Conservation (phyloP, 2,113 vertebrate genomes). For the Lophura nycthemera region DNA sequence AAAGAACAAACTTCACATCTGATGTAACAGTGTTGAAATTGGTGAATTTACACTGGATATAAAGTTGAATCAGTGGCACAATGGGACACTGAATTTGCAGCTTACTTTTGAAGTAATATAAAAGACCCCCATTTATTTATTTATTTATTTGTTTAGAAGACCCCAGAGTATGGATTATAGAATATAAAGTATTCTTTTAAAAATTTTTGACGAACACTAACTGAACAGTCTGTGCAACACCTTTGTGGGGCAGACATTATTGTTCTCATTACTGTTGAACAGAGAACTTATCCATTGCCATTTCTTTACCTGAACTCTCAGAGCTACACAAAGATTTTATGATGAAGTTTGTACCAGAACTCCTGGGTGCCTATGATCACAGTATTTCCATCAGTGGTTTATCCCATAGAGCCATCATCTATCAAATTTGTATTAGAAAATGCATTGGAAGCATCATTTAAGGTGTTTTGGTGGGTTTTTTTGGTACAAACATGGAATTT, state of each 20-base stretch:
- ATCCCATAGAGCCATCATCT: background rate
- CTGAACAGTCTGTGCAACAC: background rate
- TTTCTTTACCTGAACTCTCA: background rate
- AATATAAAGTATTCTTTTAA: background rate
- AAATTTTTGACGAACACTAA: background rate
- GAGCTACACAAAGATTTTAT: background rate
- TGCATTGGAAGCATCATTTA: background rate
- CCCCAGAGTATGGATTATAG: background rate
- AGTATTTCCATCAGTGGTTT: background rate
- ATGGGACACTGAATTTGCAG: background rate
- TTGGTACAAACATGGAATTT: background rate
- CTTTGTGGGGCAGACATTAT: background rate
- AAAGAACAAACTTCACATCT: background rate
- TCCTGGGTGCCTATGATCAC: background rate
- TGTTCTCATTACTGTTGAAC: background rate
- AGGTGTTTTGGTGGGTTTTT: background rate
- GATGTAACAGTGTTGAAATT: background rate
- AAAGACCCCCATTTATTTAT: background rate
- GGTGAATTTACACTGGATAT: background rate
- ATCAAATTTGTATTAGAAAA: background rate
- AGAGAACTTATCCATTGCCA: background rate
- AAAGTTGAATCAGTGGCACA: background rate
- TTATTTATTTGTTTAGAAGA: background rate
- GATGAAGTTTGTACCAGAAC: background rate
- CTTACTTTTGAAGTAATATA: background rate